These are phyloP conservation scores for Leuciscus waleckii DNA, from an alignment of 2,797 vertebrate genomes.

Conservation along the genomic window DNA sequence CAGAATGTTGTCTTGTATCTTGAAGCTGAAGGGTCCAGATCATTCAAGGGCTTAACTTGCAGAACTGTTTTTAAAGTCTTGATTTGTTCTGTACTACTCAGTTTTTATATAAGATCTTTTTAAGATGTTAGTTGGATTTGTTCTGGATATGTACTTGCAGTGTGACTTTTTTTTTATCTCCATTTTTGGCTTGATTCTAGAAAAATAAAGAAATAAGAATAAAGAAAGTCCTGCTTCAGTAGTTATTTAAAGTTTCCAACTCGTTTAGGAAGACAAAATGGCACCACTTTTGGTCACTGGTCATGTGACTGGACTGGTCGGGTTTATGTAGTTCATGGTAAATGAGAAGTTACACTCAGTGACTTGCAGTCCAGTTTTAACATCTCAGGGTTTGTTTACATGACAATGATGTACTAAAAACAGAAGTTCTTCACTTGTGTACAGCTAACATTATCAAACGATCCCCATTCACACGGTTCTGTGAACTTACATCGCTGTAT, in stretches of 20 bases:
- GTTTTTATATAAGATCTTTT: not conserved
- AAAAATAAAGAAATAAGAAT: constrained; percentile 1
- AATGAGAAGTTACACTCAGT: not conserved
- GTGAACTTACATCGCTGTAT: no score
- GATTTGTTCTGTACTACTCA: not conserved
- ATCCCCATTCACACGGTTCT: not conserved
- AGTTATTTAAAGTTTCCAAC: not conserved
- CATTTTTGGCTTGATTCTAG: not conserved
- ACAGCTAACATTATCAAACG: no score
- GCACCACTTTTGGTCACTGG: not conserved
- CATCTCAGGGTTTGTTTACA: not conserved
- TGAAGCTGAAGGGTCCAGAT: not conserved
- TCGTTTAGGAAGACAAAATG: not conserved
- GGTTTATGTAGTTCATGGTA: not conserved
- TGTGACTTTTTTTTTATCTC: not conserved
- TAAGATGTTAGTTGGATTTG: not conserved
- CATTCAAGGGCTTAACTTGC: not conserved
- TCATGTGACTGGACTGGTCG: not conserved
- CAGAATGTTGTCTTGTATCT: no score
- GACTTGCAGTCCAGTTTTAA: not conserved
- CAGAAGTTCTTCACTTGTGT: no score
- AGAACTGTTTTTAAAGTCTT: not conserved
- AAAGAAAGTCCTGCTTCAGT: not conserved
- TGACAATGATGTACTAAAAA: no score
- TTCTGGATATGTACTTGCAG: not conserved